Conservation (phyloP, 1,140 invertebrate genomes). For the Drosophila sp. region DNA sequence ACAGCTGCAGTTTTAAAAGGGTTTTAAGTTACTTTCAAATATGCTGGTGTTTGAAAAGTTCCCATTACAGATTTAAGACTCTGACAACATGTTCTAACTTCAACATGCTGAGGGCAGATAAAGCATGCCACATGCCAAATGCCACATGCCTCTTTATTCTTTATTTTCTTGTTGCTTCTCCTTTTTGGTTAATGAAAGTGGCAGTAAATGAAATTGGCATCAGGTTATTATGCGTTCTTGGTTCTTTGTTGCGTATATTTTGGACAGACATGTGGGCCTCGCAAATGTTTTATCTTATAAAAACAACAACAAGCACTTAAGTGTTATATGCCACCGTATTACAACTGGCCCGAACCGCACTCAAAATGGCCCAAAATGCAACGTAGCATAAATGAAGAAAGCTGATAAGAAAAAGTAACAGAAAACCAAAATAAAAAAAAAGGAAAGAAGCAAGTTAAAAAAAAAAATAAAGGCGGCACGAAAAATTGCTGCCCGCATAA, state of each 20-base stretch:
- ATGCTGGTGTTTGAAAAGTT: background rate
- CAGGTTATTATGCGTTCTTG: conserved; percentile 57
- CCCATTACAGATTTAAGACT: background rate
- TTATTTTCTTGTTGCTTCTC: conserved; percentile 27
- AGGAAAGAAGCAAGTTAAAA: conserved; percentile 33
- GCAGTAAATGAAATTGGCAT: conserved; percentile 80
- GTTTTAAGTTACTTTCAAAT: background rate
- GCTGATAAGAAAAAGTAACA: conserved; percentile 68
- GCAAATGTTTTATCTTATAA: conserved; percentile 79
- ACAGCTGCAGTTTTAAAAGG: no score
- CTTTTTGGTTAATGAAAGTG: conserved; percentile 73
- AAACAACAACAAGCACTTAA: conserved; percentile 83
- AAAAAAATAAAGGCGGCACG: conserved; percentile 43
- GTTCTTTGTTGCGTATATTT: conserved; percentile 32
- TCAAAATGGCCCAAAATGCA: conserved; percentile 65
- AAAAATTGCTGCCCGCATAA: conserved; percentile 73
- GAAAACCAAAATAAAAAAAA: conserved; percentile 32
- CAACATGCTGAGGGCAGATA: conserved; percentile 62
- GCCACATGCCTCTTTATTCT: no score
- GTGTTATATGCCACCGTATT: conserved; percentile 83
- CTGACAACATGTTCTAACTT: conserved; percentile 23
- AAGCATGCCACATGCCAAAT: conserved; percentile 58
- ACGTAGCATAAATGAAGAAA: conserved; percentile 80
- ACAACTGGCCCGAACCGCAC: conserved; percentile 57
- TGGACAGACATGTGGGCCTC: conserved; percentile 58